A percentile compares a stretch with the other conserved stretches of the same genome.
Evolutionary conservation across 2,113 vertebrate species (phyloP).

Genomic region (western clawed frog (Xenopus tropicalis)): DNA sequence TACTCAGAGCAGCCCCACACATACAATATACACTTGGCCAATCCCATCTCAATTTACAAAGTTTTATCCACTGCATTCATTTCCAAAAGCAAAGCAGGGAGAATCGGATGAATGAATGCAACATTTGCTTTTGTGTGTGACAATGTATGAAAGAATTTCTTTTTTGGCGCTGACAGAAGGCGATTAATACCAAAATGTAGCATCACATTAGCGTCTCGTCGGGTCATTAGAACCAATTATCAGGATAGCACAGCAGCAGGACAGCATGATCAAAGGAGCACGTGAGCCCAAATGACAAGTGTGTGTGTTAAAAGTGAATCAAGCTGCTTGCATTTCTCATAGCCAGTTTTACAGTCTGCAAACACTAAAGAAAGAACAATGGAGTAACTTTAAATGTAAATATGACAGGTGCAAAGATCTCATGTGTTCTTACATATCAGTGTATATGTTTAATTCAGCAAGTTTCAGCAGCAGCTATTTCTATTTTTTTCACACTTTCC

Average conservation of each 20-base stretch:
- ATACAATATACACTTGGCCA: constrained; percentile 14
- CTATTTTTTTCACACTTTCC: too few species aligned
- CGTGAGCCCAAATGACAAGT: constrained; percentile 18
- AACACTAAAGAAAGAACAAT: constrained; percentile 23
- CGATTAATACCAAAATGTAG: constrained; percentile 30
- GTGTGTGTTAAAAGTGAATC: constrained; percentile 25
- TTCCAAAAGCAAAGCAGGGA: constrained; percentile 13
- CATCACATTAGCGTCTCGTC: constrained; percentile 23
- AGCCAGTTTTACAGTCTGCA: constrained; percentile 11
- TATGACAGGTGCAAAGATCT: background rate
- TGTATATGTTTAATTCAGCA: too few species aligned
- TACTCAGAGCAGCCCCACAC: too few species aligned
- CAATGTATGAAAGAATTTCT: constrained; percentile 14
- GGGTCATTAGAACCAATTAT: constrained; percentile 37
- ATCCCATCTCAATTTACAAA: constrained; percentile 19
- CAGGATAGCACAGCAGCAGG: constrained; percentile 21
- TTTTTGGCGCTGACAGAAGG: constrained; percentile 8
- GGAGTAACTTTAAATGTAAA: too few species aligned
- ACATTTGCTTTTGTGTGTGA: constrained; percentile 14
- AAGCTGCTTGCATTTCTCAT: constrained; percentile 12
- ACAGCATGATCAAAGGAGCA: constrained; percentile 32
- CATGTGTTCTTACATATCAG: too few species aligned
- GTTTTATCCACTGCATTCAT: constrained; percentile 29
- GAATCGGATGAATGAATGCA: constrained; percentile 25
- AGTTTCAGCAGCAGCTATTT: too few species aligned